Evolutionary conservation across 1,140 invertebrate species (phyloP), one percentile per base, ranked within the genome.

Genomic region (Elymnias hypermnestra): DNA sequence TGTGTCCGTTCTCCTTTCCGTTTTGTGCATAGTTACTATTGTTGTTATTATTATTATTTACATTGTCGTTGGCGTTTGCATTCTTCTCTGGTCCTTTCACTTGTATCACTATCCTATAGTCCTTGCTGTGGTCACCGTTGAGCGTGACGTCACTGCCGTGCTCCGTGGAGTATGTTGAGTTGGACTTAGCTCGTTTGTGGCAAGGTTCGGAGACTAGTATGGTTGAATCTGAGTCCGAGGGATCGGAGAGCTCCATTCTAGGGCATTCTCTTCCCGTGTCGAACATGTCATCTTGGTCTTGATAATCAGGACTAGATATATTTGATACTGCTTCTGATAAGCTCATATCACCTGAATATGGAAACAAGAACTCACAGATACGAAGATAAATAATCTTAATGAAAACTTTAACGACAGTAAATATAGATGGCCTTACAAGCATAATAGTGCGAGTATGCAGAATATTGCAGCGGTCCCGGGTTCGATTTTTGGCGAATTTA

Each of bases 281-380:
- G 66, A 88, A 89, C 75, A 87, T 81, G 64, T 86, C 83, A 65
- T 88, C 88, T 62, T 88, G 88, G 69, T 95, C 94, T 83, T 94
- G 93, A 81, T 94, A 95, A 79, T 95, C 94, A 19, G 93, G 94
- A 87, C 93, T 94, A 53, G 92, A 94, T 81, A 95, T 94, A 85
- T 95, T 95, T 49, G 93, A 94, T 60, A 95, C 91, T 5, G 93
- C 94, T 85, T 94, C 92, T 18, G 92, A 93, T 54, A 93, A 89
- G 67, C 92, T 93, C 70, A 90, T 88, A 70, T 92, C 90, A 40
- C 90, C 90, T 85, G 59, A n/a, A n/a, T n/a, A n/a, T n/a, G n/a
- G n/a, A n/a, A n/a, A n/a, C n/a, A n/a, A n/a, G n/a, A n/a, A n/a
- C n/a, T n/a, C n/a, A n/a, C n/a, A n/a, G n/a, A n/a, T n/a, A n/a